A percentile compares a stretch with the other conserved stretches of the same genome.
These are phyloP conservation scores for Macrosteles quadrilineatus DNA, from an alignment of 1,140 invertebrate genomes.

Conservation along the genomic window DNA sequence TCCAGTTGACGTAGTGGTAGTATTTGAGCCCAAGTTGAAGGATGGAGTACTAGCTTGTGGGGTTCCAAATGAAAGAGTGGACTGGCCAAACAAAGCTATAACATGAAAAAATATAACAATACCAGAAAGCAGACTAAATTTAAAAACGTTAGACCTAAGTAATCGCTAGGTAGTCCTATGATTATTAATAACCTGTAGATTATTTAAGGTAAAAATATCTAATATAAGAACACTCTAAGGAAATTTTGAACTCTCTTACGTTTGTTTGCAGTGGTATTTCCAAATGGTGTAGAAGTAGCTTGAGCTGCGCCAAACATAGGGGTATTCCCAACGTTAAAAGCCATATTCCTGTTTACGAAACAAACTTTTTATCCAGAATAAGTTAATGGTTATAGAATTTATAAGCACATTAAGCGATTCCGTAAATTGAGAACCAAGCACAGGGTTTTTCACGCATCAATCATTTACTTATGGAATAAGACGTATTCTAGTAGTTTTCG, in stretches of 20 bases:
- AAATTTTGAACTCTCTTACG: constrained; percentile 21
- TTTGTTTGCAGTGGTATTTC: constrained; percentile 37
- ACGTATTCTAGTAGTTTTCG: too few species aligned
- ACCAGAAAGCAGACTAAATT: neutral
- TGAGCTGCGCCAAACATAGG: constrained; percentile 48
- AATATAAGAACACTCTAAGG: neutral
- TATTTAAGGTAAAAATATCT: neutral
- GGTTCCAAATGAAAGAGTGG: neutral
- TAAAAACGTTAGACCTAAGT: neutral
- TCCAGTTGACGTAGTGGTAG: constrained; percentile 44
- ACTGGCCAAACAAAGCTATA: neutral
- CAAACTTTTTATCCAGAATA: neutral
- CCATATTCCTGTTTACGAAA: constrained; percentile 22
- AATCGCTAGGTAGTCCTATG: neutral
- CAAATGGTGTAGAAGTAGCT: constrained; percentile 43
- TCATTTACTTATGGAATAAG: too few species aligned
- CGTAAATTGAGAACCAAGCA: too few species aligned
- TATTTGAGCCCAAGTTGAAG: constrained; percentile 15
- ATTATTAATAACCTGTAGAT: neutral
- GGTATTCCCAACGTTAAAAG: constrained; percentile 34
- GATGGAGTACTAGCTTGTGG: constrained; percentile 6
- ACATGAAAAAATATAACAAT: neutral
- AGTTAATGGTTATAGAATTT: neutral
- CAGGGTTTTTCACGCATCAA: too few species aligned
- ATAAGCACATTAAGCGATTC: too few species aligned